Base-by-base conservation (phyloP, 2,888 invertebrate genomes). In the Gibbula magus region DNA sequence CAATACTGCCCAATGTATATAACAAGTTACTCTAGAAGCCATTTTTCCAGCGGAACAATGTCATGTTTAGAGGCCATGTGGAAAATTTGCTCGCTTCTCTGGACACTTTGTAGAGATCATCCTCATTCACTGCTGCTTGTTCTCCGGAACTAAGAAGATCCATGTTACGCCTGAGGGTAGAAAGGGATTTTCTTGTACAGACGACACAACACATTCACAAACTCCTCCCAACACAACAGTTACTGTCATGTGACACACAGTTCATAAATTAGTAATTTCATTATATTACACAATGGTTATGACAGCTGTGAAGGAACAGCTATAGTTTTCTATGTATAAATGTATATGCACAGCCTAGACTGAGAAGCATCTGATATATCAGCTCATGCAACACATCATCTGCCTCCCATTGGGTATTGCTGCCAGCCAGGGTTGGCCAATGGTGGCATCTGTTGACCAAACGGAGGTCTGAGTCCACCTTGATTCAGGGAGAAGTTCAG, bases 101-200 rank as follows among this genome's bases (percentile, higher is more conserved):
- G 61, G 45, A 61, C 18, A 25, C 61, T 18, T 61, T 25, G 61
- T 29, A 25, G 25, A 29, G 61, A 29, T 25, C 61, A n/a, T 25
- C 29, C 25, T 61, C 29, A 61, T 20, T 29, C 35, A 70, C 20
- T 18, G 32, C 70, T 70, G 70, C 39, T 70, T 70, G 39, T 75
- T 75, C 54, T 54, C 75, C 35, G 75, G 75, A 54, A 75, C 35
- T 29, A 75, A 54, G 32, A 53, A 54, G 35, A 75, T 75, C 75
- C 75, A 75, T 20, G 75, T 75, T n/a, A 75, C 52, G 54, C 75
- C 75, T 75, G 75, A 54, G 75, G 70, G 70, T 32, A 39, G 35
- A 70, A 70, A 29, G 61, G 61, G 25, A 61, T 61, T 61, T 61
- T 61, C 45, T 61, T 61, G 61, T 25, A 56, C 20, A 32, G 20